Evolutionary conservation across 2,797 vertebrate genomes (phyloP), one percentile per base, ranked within the genome.

Genomic region (Thamnophis elegans): DNA sequence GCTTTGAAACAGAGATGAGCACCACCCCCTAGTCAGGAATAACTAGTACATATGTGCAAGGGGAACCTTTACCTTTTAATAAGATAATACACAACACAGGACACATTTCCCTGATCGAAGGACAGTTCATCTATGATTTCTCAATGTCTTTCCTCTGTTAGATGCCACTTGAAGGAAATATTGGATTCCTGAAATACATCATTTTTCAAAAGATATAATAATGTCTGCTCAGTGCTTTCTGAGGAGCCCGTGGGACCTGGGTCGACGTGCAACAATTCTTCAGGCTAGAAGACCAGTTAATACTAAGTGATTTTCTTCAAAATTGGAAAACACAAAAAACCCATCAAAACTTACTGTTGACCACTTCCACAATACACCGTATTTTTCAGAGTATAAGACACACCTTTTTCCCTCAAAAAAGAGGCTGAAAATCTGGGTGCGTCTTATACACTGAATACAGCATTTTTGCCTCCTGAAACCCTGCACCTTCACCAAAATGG

Each of bases 291-390:
- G 62, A 32, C 5, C 28, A n/a, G 62, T 32, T 68, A 13, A 68
- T n/a, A 14, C 62, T 6, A n/a, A 68, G 28, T n/a, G 10, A 68
- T 13, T 28, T 47, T 86, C 53, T 86, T 53, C 16, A 36, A 20
- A 10, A 2, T 22, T 58, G 60, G n/a, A 89, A 87, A 91, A n/a
- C 1, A 55, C 11, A n/a, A 0, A 90, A 55, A 86, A 10, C 56
- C 92, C 91, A 87, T 93, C 22, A 86, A 94, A 95, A 90, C 73
- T 14, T 36, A 93, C 93, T 65, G 92, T 54, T 62, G 91, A 93
- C 4, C 65, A 91, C 90, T 62, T 92, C 42, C 47, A 47, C 47
- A 47, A 47, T 5, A 47, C 36, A 36, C 32, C 32, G 32, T 36
- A 36, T 36, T 36, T 36, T 36, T 36, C 32, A 32, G 32, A 36